Percentiles rank a stretch among this genome's conserved stretches.
phyloP scores from a whole-genome alignment of 2,113 vertebrate genomes.

The Brachyhypopomus occidentalis region DNA sequence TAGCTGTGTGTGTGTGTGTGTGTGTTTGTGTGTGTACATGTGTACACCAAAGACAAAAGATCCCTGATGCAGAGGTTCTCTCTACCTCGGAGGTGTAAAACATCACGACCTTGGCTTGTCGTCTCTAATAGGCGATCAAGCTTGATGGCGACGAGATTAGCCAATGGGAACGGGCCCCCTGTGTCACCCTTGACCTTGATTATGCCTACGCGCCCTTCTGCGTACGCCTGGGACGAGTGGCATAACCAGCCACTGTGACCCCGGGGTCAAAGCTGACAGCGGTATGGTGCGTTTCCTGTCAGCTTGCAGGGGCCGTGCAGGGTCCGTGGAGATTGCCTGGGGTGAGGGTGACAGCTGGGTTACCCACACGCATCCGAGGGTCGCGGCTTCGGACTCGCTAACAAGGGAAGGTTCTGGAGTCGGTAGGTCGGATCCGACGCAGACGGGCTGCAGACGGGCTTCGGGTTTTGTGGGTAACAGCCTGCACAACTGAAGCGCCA shows the following conservation, averaged over 20 bases:
- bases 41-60: background rate
- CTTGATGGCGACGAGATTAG: conserved; percentile 33
- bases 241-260: conserved; percentile 70
- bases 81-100: background rate
- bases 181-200: conserved; percentile 71
- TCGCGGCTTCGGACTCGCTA: background rate
- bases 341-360: conserved; percentile 32
- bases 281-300: conserved; percentile 27
- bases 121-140: conserved; percentile 61
- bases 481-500: too few relatives aligned
- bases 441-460: too few relatives aligned
- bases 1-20: background rate
- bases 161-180: conserved; percentile 43
- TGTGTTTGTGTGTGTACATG: background rate
- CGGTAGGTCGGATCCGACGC: too few relatives aligned
- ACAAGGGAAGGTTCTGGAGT: too few relatives aligned
- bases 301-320: background rate
- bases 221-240: conserved; percentile 50
- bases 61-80: background rate
- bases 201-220: conserved; percentile 33
- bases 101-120: conserved; percentile 45
- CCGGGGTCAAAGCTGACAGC: conserved; percentile 59
- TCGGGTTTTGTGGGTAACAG: too few relatives aligned
- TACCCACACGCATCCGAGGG: background rate
- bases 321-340: background rate